Evolutionary conservation across 2,888 invertebrate genomes (phyloP).

Genomic region (Schizotus pectinicornis): DNA sequence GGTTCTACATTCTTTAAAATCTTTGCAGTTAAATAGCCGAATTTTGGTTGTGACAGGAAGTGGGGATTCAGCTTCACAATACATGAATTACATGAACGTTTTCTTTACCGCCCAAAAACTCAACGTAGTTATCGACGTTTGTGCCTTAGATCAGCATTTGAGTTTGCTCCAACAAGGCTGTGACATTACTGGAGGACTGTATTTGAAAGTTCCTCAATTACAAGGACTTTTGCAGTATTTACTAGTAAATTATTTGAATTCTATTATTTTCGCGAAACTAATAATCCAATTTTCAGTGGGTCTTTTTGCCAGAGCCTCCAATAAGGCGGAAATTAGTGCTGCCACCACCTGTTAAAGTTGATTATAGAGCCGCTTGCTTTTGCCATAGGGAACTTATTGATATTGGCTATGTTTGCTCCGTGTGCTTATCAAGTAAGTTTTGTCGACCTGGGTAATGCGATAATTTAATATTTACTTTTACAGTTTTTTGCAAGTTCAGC

Average conservation of each 20-base stretch:
- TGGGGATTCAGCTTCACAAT: constrained; percentile 90
- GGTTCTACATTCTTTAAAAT: neutral
- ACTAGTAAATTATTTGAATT: constrained; percentile 65
- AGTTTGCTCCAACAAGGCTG: constrained; percentile 94
- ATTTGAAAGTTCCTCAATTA: constrained; percentile 86
- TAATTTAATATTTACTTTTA: constrained; percentile 53
- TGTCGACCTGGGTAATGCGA: constrained; percentile 2
- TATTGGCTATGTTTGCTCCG: constrained; percentile 96
- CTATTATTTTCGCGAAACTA: neutral
- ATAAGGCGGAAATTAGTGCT: constrained; percentile 82
- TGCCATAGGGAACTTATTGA: constrained; percentile 95
- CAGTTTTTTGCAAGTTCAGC: constrained; percentile 96
- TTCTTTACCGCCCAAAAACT: constrained; percentile 92
- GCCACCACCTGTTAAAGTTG: constrained; percentile 89
- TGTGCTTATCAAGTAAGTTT: constrained; percentile 88
- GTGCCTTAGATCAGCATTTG: constrained; percentile 88
- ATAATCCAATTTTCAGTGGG: constrained; percentile 69
- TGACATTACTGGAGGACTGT: constrained; percentile 94
- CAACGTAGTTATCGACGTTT: constrained; percentile 90
- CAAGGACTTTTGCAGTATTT: constrained; percentile 86
- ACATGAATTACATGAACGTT: constrained; percentile 98
- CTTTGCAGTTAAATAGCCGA: constrained; percentile 68
- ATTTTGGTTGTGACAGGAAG: constrained; percentile 89
- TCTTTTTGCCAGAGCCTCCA: constrained; percentile 86
- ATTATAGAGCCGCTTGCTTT: constrained; percentile 97